Conservation (phyloP, 1,140 invertebrate genomes). For the Arctopsyche grandis region DNA sequence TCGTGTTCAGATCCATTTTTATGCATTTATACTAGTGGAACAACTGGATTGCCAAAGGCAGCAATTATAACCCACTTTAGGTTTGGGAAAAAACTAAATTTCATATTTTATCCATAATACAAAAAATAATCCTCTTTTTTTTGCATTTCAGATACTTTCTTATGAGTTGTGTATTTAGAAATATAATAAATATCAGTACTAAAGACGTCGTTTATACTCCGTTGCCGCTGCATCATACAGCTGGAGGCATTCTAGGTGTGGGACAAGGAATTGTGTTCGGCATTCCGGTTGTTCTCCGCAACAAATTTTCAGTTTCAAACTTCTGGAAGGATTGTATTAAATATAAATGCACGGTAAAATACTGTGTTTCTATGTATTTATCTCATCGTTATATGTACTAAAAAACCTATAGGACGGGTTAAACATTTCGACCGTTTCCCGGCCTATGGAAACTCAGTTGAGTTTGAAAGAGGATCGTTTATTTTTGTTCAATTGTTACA, state of each 20-base stretch:
- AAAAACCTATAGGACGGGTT: no score
- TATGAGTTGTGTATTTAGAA: no score
- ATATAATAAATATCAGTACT: background rate
- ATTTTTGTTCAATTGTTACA: no score
- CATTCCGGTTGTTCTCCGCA: conserved; percentile 81
- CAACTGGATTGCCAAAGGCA: conserved; percentile 93
- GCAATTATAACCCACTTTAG: conserved; percentile 88
- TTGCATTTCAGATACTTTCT: background rate
- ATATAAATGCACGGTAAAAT: conserved; percentile 87
- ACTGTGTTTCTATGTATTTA: background rate
- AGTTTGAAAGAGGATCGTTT: no score
- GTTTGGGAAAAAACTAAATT: conserved; percentile 58
- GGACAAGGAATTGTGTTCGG: conserved; percentile 79
- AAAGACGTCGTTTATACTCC: conserved; percentile 87
- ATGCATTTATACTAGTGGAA: conserved; percentile 95
- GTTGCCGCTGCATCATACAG: conserved; percentile 93
- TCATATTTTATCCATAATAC: background rate
- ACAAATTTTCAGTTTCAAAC: conserved; percentile 92
- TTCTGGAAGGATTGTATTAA: conserved; percentile 94
- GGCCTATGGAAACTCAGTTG: no score
- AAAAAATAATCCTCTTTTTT: background rate
- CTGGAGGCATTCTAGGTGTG: conserved; percentile 76
- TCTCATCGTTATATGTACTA: background rate
- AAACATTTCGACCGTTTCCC: no score
- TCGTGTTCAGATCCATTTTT: conserved; percentile 71